Evolutionary conservation across 2,888 invertebrate genomes (phyloP), one percentile per base, ranked within the genome.

Genomic region (Drosophila nr. perissopoda): DNA sequence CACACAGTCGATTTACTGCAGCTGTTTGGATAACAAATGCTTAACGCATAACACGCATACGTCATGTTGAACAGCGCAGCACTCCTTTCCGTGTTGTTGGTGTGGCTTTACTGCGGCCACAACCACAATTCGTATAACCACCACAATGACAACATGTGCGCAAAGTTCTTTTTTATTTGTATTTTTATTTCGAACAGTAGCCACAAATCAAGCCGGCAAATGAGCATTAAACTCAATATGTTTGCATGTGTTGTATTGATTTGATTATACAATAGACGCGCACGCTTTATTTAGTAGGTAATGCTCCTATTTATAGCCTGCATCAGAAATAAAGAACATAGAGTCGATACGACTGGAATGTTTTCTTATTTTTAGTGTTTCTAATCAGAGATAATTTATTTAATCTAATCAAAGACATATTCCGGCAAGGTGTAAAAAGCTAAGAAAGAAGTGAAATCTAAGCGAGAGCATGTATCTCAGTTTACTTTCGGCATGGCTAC

Each of bases 41-140:
- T 66, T 63, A 68, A 75, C 58, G 58, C 60, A 63, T 70, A 80
- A 76, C 76, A 80, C 80, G 84, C 78, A 84, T 87, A 84, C 84
- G 82, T 74, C 80, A 71, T 70, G 82, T 78, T 80, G 70, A 27
- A 76, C 78, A 53, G 42, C 34, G 51, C 64, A 65, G 71, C 81
- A 70, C 58, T 40, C 48, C 40, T 21, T 18, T 51, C 52, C 33
- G 29, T 51, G 40, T 56, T 21, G 11, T 11, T 40, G 42, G 2
- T 6, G 51, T 51, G 59, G 36, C 33, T 56, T 34, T 63, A 65
- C 54, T 48, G 18, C 34, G 52, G 13, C 49, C 46, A 64, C 66
- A 54, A 48, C 29, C 13, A 33, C 62, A 52, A 42, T 29, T 10
- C 42, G 29, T n/a, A 49, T 51, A 29, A 18, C 29, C 42, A 49